phyloP scores from a whole-genome alignment of 1,140 invertebrate genomes.

The Drosophila varians region DNA sequence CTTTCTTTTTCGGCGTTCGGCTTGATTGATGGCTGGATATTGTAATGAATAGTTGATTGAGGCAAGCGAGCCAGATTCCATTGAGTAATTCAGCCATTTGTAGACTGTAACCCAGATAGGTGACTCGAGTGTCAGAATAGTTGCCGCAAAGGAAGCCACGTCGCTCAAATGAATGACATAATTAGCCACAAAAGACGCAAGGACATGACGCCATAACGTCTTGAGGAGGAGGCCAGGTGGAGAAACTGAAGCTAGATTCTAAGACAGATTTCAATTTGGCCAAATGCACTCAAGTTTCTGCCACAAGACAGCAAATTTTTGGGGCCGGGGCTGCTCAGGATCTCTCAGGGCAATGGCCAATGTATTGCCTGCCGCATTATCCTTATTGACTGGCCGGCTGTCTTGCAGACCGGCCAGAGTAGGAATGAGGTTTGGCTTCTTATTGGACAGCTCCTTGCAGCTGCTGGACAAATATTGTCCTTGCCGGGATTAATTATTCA shows the following conservation, averaged over 20 bases:
- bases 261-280: conserved; percentile 55
- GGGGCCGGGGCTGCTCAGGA: neutral
- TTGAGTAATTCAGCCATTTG: neutral
- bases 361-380: conserved; percentile 44
- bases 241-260: conserved; percentile 3
- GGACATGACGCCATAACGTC: conserved; percentile 19
- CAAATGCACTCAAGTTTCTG: conserved; percentile 51
- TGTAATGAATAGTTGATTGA: conserved; percentile 34
- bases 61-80: neutral
- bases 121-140: conserved; percentile 49
- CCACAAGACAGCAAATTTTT: conserved; percentile 12
- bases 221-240: conserved; percentile 33
- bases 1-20: neutral
- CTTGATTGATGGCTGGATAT: conserved; percentile 31
- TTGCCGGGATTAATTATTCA: conserved; percentile 45
- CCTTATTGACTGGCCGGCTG: conserved; percentile 37
- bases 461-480: conserved; percentile 38
- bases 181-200: conserved; percentile 48
- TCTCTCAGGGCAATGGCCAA: conserved; percentile 10
- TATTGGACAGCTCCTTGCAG: conserved; percentile 22
- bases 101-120: conserved; percentile 21
- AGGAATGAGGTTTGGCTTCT: conserved; percentile 25
- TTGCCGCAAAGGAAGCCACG: conserved; percentile 15
- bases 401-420: conserved; percentile 1
- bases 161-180: conserved; percentile 36